Conservation (phyloP, 92 coral and sea anemone species). For the Actinostola sp. region DNA sequence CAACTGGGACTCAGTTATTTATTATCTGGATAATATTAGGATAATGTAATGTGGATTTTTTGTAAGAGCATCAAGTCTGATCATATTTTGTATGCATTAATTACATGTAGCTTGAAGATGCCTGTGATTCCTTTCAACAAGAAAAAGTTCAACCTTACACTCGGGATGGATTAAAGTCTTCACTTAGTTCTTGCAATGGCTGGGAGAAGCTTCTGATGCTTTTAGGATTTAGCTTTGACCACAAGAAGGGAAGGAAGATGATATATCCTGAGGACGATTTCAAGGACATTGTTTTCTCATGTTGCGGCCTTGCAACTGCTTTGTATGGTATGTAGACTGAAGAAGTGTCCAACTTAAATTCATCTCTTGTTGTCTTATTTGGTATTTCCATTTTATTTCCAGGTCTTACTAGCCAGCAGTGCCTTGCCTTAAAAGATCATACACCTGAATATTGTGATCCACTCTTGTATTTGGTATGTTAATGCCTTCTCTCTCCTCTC, state of each 20-base stretch:
- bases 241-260: constrained; percentile 45
- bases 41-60: too few species aligned
- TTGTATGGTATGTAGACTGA: constrained; percentile 56
- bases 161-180: constrained; percentile 42
- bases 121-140: constrained; percentile 39
- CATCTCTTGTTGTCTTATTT: not conserved
- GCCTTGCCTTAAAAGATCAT: constrained; percentile 63
- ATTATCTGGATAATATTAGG: too few species aligned
- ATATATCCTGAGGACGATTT: constrained; percentile 46
- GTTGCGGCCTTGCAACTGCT: constrained; percentile 73
- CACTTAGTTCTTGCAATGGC: constrained; percentile 37
- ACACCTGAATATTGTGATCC: constrained; percentile 71
- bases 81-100: not conserved
- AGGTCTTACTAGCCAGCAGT: constrained; percentile 75
- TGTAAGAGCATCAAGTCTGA: not conserved
- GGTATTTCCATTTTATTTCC: constrained; percentile 1
- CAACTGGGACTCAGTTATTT: too few species aligned
- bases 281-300: constrained; percentile 49
- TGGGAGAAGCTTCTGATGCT: constrained; percentile 61
- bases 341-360: not conserved
- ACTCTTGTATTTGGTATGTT: constrained; percentile 75
- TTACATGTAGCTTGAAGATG: constrained; percentile 64
- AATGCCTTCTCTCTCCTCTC: too few species aligned
- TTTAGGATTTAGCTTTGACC: constrained; percentile 56
- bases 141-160: constrained; percentile 23